Evolutionary conservation across 1,140 invertebrate species (phyloP).

Genomic region (Holotrichia oblita): DNA sequence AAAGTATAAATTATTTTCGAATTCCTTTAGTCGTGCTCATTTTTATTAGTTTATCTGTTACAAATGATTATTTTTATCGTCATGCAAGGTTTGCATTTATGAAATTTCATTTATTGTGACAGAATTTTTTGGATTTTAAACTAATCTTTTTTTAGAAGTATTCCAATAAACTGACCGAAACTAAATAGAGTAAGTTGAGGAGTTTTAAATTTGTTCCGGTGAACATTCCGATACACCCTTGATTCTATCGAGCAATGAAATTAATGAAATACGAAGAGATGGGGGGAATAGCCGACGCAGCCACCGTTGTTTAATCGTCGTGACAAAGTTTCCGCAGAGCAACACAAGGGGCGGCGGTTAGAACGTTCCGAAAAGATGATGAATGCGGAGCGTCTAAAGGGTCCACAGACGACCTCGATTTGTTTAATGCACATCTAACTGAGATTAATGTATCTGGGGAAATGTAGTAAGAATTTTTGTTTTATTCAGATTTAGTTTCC

Average conservation of each 20-base stretch:
- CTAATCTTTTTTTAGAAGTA: too few relatives aligned
- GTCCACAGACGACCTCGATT: constrained; percentile 49
- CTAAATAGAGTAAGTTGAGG: too few relatives aligned
- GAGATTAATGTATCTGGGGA: constrained; percentile 51
- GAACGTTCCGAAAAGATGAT: constrained; percentile 44
- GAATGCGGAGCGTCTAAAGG: constrained; percentile 47
- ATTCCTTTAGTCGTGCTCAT: too few relatives aligned
- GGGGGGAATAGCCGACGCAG: constrained; percentile 39
- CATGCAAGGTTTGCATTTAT: too few relatives aligned
- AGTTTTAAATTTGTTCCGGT: neutral
- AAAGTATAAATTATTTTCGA: too few relatives aligned
- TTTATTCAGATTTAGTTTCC: constrained; percentile 31
- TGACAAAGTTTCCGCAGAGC: constrained; percentile 46
- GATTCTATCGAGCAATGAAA: constrained; percentile 23
- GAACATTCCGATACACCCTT: neutral
- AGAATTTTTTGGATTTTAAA: too few relatives aligned
- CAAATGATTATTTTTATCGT: too few relatives aligned
- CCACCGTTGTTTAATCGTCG: constrained; percentile 46
- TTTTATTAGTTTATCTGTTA: too few relatives aligned
- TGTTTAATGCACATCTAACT: constrained; percentile 54
- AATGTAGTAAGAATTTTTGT: constrained; percentile 24
- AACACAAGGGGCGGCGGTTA: constrained; percentile 42
- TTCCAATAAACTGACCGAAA: too few relatives aligned
- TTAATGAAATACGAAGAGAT: constrained; percentile 55
- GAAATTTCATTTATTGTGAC: too few relatives aligned